Conservation (phyloP, 2,113 vertebrate genomes). For the pig (Sus scrofa) region T2T-Sscrofa CM000819.6:41974001-41974500, state of each 20-base stretch:
- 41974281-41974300: too few relatives aligned
- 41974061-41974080: neutral
- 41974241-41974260: neutral
- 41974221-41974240: neutral
- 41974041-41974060: neutral
- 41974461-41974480: neutral
- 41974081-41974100: neutral
- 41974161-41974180: neutral
- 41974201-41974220: neutral
- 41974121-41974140: neutral
- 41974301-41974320: too few relatives aligned
- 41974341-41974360: too few relatives aligned
- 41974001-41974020: neutral
- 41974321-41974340: too few relatives aligned
- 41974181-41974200: neutral
- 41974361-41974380: too few relatives aligned
- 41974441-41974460: neutral
- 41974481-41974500: neutral
- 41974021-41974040: neutral
- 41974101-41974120: neutral
- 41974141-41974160: neutral
- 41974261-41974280: neutral
- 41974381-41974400: neutral
- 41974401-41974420: neutral
- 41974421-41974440: neutral